Base-by-base conservation (phyloP, 2,797 vertebrate genomes). In the Aulostomus chinensis region DNA sequence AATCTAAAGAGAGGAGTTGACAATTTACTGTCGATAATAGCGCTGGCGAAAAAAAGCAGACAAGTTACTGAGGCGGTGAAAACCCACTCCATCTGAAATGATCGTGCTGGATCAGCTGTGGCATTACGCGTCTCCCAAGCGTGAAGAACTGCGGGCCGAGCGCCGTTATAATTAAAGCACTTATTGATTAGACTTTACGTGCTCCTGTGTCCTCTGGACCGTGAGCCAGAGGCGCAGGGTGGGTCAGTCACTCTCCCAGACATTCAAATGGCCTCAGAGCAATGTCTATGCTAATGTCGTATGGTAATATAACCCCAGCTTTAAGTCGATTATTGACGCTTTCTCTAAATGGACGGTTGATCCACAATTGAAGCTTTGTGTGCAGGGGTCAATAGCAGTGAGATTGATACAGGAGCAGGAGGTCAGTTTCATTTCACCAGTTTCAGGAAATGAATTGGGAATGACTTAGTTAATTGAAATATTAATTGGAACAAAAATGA, bases 81-180 rank as follows among this genome's bases (percentile, higher is more conserved):
- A 80, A 65, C 64, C 67, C 46, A 58, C 61, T 73, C 68, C 53
- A 68, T 84, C 80, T 83, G 83, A 80, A 81, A 84, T 74, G 81
- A 89, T 90, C 62, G 13, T 58, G 74, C 72, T 83, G 87, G 81
- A 91, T 88, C 86, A 87, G 81, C 81, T 88, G 89, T 54, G 76
- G 78, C 77, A 80, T 79, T 80, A 71, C 66, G 29, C 12, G 33
- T 37, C 81, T 55, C 39, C 81, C 86, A 87, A 85, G 86, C 86
- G 56, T 88, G 88, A 88, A 89, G 78, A 82, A 55, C 47, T 47
- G 68, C 35, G 41, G 75, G 74, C 68, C 26, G 34, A 37, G 66
- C 58, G 52, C 63, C 20, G 32, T 46, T 50, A 53, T 86, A 89
- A 91, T 88, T 86, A 88, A 91, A 88, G 83, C 54, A 43, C 66